phyloP scores from a whole-genome alignment of 2,888 invertebrate genomes.

The Synanthedon andrenaeformis region DNA sequence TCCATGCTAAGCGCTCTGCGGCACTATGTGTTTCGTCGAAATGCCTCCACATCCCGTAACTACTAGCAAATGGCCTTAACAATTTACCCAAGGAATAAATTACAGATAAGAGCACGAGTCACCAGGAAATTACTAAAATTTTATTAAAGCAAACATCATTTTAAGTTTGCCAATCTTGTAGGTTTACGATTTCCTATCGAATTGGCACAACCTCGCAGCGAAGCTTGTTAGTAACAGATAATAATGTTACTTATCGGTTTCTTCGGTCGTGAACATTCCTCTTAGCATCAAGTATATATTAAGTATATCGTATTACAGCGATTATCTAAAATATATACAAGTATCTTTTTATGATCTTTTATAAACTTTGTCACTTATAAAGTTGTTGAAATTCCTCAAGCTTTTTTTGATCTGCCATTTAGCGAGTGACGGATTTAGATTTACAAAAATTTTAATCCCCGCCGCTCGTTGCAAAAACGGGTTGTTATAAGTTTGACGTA shows the following conservation, averaged over 20 bases:
- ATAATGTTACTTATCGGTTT: conserved; percentile 25
- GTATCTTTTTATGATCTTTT: conserved; percentile 2
- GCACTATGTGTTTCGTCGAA: conserved; percentile 47
- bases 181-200: conserved; percentile 28
- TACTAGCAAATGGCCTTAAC: conserved; percentile 21
- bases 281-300: neutral
- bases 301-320: conserved; percentile 4
- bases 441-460: no score
- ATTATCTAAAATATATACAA: neutral
- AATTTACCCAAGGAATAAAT: conserved; percentile 1
- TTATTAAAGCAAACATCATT: conserved; percentile 19
- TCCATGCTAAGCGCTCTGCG: conserved; percentile 60
- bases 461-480: no score
- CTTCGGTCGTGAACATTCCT: conserved; percentile 13
- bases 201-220: conserved; percentile 15
- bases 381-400: neutral
- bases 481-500: no score
- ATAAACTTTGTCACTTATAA: conserved; percentile 7
- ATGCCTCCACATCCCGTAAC: conserved; percentile 24
- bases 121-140: conserved; percentile 8
- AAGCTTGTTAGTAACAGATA: conserved; percentile 16
- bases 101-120: neutral
- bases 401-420: no score
- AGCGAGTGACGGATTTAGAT: no score
- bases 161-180: conserved; percentile 44